A percentile compares a stretch with the other conserved stretches of the same genome.
phyloP scores from a whole-genome alignment of 2,113 vertebrate genomes.

The Muntiacus muntjak region DNA sequence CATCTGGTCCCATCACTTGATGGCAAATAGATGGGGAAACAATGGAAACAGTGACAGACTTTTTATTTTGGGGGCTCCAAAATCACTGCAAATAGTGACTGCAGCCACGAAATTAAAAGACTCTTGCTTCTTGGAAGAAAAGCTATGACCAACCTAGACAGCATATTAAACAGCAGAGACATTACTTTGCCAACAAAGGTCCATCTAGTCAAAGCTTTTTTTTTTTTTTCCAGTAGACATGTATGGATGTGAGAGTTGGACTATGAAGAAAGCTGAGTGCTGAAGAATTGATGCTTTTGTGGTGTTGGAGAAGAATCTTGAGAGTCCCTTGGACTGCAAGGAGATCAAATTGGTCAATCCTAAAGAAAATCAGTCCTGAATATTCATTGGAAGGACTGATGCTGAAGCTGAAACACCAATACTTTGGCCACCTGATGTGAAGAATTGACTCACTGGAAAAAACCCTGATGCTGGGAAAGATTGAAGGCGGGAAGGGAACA shows the following conservation, averaged over 20 bases:
- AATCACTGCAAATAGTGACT: not conserved
- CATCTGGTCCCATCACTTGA: not conserved
- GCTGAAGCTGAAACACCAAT: not conserved
- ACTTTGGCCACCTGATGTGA: accelerated
- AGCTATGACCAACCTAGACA: not conserved
- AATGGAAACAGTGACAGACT: not conserved
- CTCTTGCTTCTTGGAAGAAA: not conserved
- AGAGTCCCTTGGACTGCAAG: not conserved
- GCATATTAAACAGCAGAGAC: not conserved
- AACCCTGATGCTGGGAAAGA: not conserved
- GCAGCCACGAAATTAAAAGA: not conserved
- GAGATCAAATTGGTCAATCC: not conserved
- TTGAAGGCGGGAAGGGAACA: not conserved
- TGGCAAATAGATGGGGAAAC: not conserved
- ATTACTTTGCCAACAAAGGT: not conserved
- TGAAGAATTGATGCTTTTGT: not conserved
- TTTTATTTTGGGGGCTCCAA: not conserved
- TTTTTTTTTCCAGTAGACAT: not conserved
- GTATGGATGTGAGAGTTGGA: not conserved
- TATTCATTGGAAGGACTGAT: not conserved
- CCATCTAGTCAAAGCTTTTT: not conserved
- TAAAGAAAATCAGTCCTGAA: not conserved
- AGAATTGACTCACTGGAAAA: not conserved
- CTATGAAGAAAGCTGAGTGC: not conserved
- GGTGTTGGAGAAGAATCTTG: not conserved